Conservation (phyloP, 53 echinoderm and acorn worm species). For the Mesocentrotus franciscanus region DNA sequence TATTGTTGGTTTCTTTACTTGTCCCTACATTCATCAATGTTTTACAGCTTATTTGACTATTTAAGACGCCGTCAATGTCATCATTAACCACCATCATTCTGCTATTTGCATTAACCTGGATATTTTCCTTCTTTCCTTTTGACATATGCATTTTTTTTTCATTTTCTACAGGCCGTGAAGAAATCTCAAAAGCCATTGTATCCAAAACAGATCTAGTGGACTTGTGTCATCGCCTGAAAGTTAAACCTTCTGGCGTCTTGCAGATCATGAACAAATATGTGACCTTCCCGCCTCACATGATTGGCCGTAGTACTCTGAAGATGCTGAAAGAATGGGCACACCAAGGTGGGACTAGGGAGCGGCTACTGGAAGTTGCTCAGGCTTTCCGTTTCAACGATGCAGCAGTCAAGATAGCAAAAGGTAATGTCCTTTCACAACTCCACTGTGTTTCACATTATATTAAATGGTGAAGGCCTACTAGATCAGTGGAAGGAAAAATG, state of each 20-base stretch:
- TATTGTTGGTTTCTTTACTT: too few species aligned
- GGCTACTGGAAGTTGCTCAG: neutral
- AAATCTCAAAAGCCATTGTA: neutral
- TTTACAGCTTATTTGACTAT: neutral
- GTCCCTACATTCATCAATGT: too few species aligned
- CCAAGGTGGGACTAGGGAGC: neutral
- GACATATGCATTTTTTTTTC: neutral
- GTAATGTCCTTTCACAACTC: neutral
- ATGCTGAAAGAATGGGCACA: neutral
- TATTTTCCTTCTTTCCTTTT: neutral
- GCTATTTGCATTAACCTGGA: too few species aligned
- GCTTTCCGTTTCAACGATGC: constrained; percentile 11
- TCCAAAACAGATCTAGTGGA: neutral
- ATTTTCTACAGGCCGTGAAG: neutral
- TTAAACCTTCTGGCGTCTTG: neutral
- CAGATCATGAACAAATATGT: neutral
- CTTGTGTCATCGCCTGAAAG: neutral
- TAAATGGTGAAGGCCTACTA: too few species aligned
- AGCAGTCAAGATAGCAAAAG: neutral
- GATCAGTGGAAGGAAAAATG: too few species aligned
- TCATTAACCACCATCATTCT: neutral
- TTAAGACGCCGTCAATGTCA: neutral
- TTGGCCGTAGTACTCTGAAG: neutral
- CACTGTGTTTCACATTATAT: neutral
- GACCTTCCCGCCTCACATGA: neutral